phyloP scores from a whole-genome alignment of 2,113 vertebrate genomes.

The Uria lomvia region DNA sequence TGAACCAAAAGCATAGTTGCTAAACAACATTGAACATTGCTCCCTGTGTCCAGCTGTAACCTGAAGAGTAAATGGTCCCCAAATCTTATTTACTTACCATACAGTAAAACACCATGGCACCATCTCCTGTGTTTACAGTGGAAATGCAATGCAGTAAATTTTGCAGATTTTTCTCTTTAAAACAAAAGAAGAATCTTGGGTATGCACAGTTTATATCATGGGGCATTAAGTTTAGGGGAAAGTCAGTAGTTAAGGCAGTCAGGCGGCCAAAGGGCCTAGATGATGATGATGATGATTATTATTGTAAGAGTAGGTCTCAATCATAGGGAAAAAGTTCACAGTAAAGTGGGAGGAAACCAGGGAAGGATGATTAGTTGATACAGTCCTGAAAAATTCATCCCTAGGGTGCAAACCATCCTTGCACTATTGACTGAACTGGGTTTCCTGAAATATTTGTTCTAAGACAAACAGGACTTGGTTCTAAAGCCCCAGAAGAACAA shows the following conservation, averaged over 20 bases:
- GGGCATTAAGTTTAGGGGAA: not conserved
- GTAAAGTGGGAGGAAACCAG: slow-evolving; percentile 34
- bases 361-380: slow-evolving; percentile 27
- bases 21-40: not conserved
- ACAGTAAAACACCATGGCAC: slow-evolving; percentile 65
- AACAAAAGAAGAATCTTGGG: slow-evolving; percentile 61
- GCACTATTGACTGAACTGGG: not conserved
- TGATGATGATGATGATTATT: not conserved
- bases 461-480: slow-evolving; percentile 11
- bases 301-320: slow-evolving; percentile 14
- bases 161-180: slow-evolving; percentile 58
- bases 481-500: not conserved
- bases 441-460: not conserved
- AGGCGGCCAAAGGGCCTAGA: slow-evolving; percentile 19
- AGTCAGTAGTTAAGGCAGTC: slow-evolving; percentile 61
- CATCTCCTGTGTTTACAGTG: slow-evolving; percentile 71
- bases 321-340: slow-evolving; percentile 6
- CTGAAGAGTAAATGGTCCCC: not conserved
- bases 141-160: slow-evolving; percentile 79
- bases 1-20: not conserved
- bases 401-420: not conserved
- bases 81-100: slow-evolving; percentile 66
- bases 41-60: not conserved
- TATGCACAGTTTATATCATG: slow-evolving; percentile 27
- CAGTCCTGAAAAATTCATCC: not conserved